Evolutionary conservation across 1,140 invertebrate genomes (phyloP).

Genomic region (Ooceraea biroi): DNA sequence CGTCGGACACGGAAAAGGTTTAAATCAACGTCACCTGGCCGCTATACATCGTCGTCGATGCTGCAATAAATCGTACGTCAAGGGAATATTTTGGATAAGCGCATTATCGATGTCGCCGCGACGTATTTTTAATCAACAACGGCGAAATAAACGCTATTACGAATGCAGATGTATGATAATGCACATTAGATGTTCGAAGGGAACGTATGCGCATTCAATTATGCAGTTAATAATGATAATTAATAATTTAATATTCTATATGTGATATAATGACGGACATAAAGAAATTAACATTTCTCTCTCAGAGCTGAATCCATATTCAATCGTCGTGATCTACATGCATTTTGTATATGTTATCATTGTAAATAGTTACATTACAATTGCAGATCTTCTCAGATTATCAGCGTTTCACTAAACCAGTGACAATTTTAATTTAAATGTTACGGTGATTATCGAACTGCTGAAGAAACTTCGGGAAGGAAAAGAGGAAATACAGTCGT

Average conservation of each 20-base stretch:
- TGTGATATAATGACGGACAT: background rate
- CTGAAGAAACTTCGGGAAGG: conserved; percentile 15
- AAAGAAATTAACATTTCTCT: background rate
- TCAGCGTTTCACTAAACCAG: background rate
- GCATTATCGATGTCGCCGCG: background rate
- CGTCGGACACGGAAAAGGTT: conserved; percentile 49
- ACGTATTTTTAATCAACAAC: conserved; percentile 30
- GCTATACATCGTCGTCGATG: conserved; percentile 37
- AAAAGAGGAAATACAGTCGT: conserved; percentile 37
- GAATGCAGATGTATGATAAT: too few species aligned
- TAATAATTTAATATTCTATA: too few species aligned
- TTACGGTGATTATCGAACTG: conserved; percentile 34
- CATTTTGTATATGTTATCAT: background rate
- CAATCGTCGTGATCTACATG: background rate
- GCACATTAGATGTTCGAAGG: background rate
- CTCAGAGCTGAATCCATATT: background rate
- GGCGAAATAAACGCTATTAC: background rate
- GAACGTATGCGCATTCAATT: background rate
- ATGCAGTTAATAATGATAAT: conserved; percentile 3
- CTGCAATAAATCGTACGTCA: conserved; percentile 24
- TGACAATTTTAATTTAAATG: conserved; percentile 54
- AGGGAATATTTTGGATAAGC: conserved; percentile 2
- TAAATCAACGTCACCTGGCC: conserved; percentile 49
- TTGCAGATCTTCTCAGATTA: too few species aligned
- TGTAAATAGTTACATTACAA: too few species aligned